Evolutionary conservation across 2,888 invertebrate genomes (phyloP), one percentile per base, ranked within the genome.

Genomic region (Synergus itoensis): DNA sequence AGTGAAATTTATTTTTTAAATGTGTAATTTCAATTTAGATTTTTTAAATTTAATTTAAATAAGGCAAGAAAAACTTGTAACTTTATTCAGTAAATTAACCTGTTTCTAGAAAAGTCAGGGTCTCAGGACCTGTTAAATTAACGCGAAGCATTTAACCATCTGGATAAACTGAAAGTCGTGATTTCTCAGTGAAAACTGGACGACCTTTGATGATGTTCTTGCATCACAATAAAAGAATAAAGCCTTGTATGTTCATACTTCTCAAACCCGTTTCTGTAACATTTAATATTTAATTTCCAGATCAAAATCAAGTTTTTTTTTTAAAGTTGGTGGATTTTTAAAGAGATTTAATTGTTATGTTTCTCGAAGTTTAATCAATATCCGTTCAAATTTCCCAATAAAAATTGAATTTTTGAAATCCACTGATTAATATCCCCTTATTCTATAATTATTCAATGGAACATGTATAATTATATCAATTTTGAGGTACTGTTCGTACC

Each of bases 171-270:
- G 12, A 45, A 11, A 45, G 8, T 41, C 28, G 18, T 65, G 45
- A 14, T 69, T 69, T 69, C 28, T 43, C 45, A 69, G 45, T 48
- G 45, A 69, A 48, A 69, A 69, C 69, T 69, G 45, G 69, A 69
- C 69, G 48, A 28, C 69, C 69, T 69, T 45, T 14, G 69, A 69
- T 69, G 69, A 69, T 69, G 69, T 69, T 69, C 69, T 69, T 69
- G 45, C 69, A 69, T 48, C 69, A 69, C 69, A 69, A 69, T 69
- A 69, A 48, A 69, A 48, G 45, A 69, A 48, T 45, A 16, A 28
- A 28, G 11, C 45, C 45, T 45, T 69, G 28, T 40, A 67, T 41
- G 67, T 40, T 18, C 45, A 69, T 69, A 69, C 45, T 28, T 48
- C 48, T 1, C 48, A 45, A 69, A 69, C 69, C 16, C 28, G 69